Base-by-base conservation (phyloP, 1,140 invertebrate genomes). In the Bombus haemorrhoidalis region DNA sequence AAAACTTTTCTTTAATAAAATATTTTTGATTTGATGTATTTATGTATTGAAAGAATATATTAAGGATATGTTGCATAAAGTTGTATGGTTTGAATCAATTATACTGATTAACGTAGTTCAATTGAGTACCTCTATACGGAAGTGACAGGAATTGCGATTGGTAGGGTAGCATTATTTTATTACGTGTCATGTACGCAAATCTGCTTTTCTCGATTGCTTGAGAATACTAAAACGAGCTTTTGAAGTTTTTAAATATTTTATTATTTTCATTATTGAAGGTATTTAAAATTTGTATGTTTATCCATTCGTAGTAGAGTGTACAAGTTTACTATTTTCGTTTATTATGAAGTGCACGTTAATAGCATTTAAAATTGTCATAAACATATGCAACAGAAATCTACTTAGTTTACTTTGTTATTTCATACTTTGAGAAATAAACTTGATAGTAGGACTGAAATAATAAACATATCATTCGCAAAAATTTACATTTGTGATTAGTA, bases 111-210 rank as follows among this genome's bases (percentile, higher is more conserved):
- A 80, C 83, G 83, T 85, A 85, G 83, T 85, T 85, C 68, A 39
- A 80, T 73, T 85, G 83, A 43, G 57, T 72, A 57, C 53, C 76
- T 79, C 77, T 78, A 80, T 62, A 72, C 76, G 77, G 83, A 85
- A 85, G 84, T 85, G 84, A 74, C 77, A 85, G 72, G 34, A 81
- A 68, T 74, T 74, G 57, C 69, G 62, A 66, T 85, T 85, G 79
- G 79, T 85, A 81, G 79, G 71, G 71, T 81, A 81, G 62, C 84
- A 75, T 74, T 75, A 68, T 86, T 76, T 86, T 69, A 66, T 87
- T 88, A 88, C 88, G 87, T 89, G 88, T 89, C 88, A 88, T 88
- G 80, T 83, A 75, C 75, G 47, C 47, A 77, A 89, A 83, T 86
- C 71, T 76, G 37, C 53, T 68, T 89, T 86, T 73, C 53, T 62